A percentile compares a stretch with the other conserved stretches of the same genome.
Conservation (phyloP, 2,797 vertebrate species). For the Myotis pilosus region DNA sequence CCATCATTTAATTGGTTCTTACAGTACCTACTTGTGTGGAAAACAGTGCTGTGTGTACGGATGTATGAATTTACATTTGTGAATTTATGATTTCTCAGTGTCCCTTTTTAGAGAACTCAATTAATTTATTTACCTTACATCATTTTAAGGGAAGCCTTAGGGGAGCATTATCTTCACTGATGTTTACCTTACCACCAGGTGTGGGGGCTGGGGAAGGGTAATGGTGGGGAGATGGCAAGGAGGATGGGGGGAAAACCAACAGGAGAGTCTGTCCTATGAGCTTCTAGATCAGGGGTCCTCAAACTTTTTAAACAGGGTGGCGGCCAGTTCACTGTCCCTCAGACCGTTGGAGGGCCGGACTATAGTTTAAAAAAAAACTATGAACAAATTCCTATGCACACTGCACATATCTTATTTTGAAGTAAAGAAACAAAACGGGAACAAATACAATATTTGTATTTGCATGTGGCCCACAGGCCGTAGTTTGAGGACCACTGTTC, state of each 20-base stretch:
- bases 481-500: background rate
- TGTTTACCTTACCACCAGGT: background rate
- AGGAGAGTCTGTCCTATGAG: background rate
- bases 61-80: conserved; percentile 36
- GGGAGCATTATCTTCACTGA: background rate
- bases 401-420: too few species aligned
- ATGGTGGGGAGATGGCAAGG: background rate
- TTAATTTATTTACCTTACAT: conserved; percentile 1
- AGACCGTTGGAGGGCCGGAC: too few species aligned
- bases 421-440: too few species aligned
- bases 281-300: background rate
- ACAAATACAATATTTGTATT: too few species aligned
- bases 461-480: too few species aligned
- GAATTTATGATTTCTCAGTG: conserved; percentile 11
- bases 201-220: background rate
- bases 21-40: conserved; percentile 3
- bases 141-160: conserved; percentile 6
- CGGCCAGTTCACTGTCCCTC: too few species aligned
- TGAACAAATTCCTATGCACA: too few species aligned
- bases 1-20: conserved; percentile 21
- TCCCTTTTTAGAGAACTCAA: conserved; percentile 30
- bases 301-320: too few species aligned
- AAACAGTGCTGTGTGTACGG: background rate
- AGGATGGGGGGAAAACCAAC: background rate
- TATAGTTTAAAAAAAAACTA: too few species aligned